Evolutionary conservation across 2,888 invertebrate genomes (phyloP).

Genomic region (Drosophila recens): DNA sequence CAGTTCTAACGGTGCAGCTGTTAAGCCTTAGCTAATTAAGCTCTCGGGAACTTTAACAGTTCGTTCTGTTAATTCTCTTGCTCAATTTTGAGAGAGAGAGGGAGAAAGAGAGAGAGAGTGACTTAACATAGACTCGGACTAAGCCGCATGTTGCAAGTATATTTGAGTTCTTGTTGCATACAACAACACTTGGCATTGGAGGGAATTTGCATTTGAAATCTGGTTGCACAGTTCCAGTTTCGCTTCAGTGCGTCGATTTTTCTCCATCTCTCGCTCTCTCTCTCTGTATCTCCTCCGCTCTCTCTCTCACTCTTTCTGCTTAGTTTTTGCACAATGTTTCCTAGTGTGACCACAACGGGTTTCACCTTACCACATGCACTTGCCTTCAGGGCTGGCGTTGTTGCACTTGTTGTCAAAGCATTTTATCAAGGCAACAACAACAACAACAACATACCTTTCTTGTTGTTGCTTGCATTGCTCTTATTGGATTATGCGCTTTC

Average conservation of each 20-base stretch:
- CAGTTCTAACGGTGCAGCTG: not conserved
- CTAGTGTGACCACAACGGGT: constrained; percentile 49
- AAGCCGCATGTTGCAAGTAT: not conserved
- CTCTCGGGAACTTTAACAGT: not conserved
- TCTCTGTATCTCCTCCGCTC: not conserved
- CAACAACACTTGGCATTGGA: constrained; percentile 26
- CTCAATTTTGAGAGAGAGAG: constrained; percentile 8
- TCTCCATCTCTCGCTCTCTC: not conserved
- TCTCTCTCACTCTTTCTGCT: not conserved
- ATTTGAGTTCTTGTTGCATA: constrained; percentile 6
- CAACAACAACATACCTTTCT: constrained; percentile 9
- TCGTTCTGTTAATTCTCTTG: not conserved
- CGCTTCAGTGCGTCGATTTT: constrained; percentile 19
- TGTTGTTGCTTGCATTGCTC: constrained; percentile 33
- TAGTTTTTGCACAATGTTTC: constrained; percentile 15
- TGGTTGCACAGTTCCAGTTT: constrained; percentile 47
- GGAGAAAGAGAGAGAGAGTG: no score
- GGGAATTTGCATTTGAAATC: constrained; percentile 31
- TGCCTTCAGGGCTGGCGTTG: constrained; percentile 54
- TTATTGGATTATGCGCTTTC: constrained; percentile 78
- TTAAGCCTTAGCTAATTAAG: not conserved
- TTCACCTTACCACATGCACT: constrained; percentile 54
- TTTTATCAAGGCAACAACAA: constrained; percentile 42
- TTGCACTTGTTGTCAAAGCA: constrained; percentile 64
- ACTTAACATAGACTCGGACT: not conserved